Evolutionary conservation across 2,113 vertebrate species (phyloP), one percentile per base, ranked within the genome.

Genomic region (Colistium nudipinnis): DNA sequence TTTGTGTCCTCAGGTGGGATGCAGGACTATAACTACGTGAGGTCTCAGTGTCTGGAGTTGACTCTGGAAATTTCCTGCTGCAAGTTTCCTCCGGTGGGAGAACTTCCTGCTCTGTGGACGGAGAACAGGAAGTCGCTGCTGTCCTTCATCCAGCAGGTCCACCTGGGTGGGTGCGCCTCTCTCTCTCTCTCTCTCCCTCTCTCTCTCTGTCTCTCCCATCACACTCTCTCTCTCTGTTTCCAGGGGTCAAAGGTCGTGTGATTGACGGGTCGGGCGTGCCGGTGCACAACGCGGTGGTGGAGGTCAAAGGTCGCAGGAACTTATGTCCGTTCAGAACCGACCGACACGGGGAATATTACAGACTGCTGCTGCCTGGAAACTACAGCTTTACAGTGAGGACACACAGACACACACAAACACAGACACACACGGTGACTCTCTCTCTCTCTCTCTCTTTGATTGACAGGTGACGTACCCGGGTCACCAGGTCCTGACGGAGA

Each of bases 21-120:
- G 97, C 97, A 99, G 91, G 98, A 99, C 86, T 99, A 96, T 82
- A 99, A 98, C 90, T 99, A 99, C 0, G 49, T 99, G 80, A 96
- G 93, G 95, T 93, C 90, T 64, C 96, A 98, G 62, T 99, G 98
- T 86, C 91, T 99, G 72, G 97, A 99, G 89, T 84, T 99, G 53
- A 99, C 97, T 0, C 48, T 99, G 83, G 98, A 99, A 56, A 36
- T 99, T 70, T 98, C 96, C 0, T 99, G 98, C 90, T 99, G 97
- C 61, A 98, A 98, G 93, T 98, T 93, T 49, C 98, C 98, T 82
- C 91, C 91, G 1, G 85, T 48, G 59, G 13, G 70, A 0, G 68
- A 94, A 27, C 94, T 99, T 70, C 89, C 91, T 16, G 62, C 68
- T 17, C 92, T 95, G 73, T 99, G 98, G 98, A 81, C 47, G 3